Evolutionary conservation across 2,888 invertebrate genomes (phyloP).

Genomic region (Ornithoptera priamus): DNA sequence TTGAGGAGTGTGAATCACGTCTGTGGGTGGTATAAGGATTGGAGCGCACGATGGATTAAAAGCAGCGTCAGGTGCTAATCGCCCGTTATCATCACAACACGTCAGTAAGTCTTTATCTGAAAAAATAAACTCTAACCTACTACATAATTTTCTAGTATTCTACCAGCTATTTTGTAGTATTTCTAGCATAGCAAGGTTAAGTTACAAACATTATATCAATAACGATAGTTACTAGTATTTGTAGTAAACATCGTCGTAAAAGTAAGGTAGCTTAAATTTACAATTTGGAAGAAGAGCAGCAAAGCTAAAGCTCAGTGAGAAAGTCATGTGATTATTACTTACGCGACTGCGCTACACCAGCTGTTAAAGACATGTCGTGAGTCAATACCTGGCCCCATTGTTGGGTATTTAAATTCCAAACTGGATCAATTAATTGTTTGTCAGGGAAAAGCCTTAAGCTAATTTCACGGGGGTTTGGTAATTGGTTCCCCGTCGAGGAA

Average conservation of each 20-base stretch:
- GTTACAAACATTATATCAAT: too few relatives aligned
- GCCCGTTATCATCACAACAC: conserved; percentile 66
- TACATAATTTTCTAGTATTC: neutral
- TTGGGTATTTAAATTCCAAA: conserved; percentile 87
- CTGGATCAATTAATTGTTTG: conserved; percentile 83
- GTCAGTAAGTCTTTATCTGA: conserved; percentile 58
- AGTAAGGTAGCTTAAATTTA: too few relatives aligned
- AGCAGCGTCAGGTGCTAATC: conserved; percentile 48
- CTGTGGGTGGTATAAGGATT: conserved; percentile 60
- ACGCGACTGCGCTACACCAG: conserved; percentile 88
- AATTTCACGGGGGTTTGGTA: conserved; percentile 86
- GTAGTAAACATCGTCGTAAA: too few relatives aligned
- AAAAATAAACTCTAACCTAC: neutral
- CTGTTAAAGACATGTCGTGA: conserved; percentile 88
- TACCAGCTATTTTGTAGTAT: too few relatives aligned
- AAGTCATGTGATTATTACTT: conserved; percentile 55
- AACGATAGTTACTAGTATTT: too few relatives aligned
- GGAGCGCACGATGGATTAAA: conserved; percentile 65
- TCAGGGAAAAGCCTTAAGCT: conserved; percentile 87
- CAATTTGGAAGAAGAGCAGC: too few relatives aligned
- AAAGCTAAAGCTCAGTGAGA: too few relatives aligned
- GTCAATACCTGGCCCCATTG: conserved; percentile 90
- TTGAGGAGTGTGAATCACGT: conserved; percentile 68
- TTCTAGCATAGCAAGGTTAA: too few relatives aligned
- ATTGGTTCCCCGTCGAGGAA: conserved; percentile 81